Percentiles rank a stretch among this genome's conserved stretches.
These are phyloP conservation scores for Petromus typicus DNA, from an alignment of 2,113 vertebrate genomes.

Conservation along the genomic window DNA sequence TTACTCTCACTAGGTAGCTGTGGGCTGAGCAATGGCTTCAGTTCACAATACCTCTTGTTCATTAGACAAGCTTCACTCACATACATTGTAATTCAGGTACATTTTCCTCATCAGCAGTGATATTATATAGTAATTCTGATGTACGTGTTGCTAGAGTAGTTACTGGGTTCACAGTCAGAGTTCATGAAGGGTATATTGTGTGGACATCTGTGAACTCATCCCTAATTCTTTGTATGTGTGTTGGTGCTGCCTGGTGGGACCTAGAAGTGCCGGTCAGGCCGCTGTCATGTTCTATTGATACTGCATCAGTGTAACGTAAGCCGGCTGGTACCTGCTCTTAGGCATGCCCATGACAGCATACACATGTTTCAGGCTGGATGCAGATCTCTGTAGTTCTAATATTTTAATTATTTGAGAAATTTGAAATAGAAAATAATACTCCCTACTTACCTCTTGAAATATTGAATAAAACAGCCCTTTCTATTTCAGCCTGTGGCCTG, in stretches of 20 bases:
- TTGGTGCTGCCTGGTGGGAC: not conserved
- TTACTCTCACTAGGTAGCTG: not conserved
- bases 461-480: not conserved
- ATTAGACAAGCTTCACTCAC: not conserved
- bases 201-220: not conserved
- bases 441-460: not conserved
- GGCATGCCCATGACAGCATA: not conserved
- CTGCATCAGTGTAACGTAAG: not conserved
- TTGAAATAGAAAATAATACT: not conserved
- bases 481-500: not conserved
- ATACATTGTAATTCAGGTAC: not conserved
- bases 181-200: not conserved
- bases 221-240: not conserved
- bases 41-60: not conserved
- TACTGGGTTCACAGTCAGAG: not conserved
- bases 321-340: not conserved
- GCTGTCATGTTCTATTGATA: not conserved
- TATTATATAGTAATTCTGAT: not conserved
- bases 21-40: not conserved
- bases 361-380: not conserved
- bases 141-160: not conserved
- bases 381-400: not conserved
- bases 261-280: not conserved
- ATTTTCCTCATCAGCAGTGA: not conserved
- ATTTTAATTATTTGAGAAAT: not conserved